Conservation (phyloP, 2,797 vertebrate genomes). For the Emydoidea blandingii region DNA sequence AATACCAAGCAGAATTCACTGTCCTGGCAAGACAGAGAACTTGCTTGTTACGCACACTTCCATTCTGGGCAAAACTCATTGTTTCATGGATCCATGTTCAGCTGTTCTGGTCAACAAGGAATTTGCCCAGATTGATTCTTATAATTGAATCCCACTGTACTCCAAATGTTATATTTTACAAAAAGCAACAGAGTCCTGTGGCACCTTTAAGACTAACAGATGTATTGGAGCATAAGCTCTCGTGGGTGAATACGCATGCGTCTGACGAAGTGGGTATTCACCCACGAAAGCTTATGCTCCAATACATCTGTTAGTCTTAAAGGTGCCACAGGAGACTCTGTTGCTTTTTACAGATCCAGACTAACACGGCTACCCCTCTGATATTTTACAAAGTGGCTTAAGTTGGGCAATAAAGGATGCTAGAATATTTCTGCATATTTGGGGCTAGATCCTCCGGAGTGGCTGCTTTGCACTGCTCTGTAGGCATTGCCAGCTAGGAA, state of each 20-base stretch:
- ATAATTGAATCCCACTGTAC: constrained; percentile 6
- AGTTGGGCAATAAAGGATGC: background rate
- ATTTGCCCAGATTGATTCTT: constrained; percentile 63
- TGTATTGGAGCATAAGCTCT: no score
- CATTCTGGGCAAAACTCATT: background rate
- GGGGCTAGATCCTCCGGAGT: background rate
- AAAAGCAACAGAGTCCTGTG: background rate
- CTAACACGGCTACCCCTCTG: no score
- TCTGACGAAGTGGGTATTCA: no score
- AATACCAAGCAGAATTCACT: background rate
- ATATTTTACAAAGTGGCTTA: constrained; percentile 5
- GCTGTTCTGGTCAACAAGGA: background rate
- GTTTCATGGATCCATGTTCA: background rate
- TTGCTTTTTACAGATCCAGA: no score
- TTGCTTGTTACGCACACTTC: background rate
- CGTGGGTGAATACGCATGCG: no score
- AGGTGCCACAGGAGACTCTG: no score
- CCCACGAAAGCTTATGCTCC: no score
- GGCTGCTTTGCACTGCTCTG: background rate
- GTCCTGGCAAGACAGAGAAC: background rate
- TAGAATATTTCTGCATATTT: constrained; percentile 70
- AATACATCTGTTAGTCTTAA: no score
- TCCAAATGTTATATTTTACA: constrained; percentile 2
- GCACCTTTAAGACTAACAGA: no score
- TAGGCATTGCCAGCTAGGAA: background rate